These are phyloP conservation scores for Diogma glabrata DNA, from an alignment of 2,888 invertebrate species.

Conservation along the genomic window DNA sequence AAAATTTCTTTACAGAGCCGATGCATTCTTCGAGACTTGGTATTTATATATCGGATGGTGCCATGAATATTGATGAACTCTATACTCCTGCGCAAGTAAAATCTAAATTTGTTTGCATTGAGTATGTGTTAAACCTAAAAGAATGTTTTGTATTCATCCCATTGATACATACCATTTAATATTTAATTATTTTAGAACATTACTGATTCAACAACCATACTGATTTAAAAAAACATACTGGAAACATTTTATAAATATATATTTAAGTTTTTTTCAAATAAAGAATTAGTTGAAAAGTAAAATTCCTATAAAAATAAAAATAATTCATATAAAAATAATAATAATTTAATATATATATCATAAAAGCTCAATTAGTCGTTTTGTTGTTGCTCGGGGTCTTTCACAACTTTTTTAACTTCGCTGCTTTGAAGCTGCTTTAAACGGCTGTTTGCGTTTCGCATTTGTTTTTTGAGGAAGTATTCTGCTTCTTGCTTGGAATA, in stretches of 20 bases:
- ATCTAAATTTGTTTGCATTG: neutral
- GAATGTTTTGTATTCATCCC: neutral
- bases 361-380: neutral
- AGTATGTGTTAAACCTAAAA: neutral
- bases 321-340: too few relatives aligned
- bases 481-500: conserved; percentile 1
- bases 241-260: too few relatives aligned
- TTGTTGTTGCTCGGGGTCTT: neutral
- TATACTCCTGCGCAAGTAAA: neutral
- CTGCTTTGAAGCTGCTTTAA: conserved; percentile 1
- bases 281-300: too few relatives aligned
- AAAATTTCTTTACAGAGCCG: neutral
- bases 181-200: too few relatives aligned
- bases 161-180: too few relatives aligned
- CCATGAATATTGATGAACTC: neutral
- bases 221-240: too few relatives aligned
- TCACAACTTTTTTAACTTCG: neutral
- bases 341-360: neutral
- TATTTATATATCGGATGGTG: neutral
- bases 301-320: too few relatives aligned
- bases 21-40: conserved; percentile 1
- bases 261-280: too few relatives aligned
- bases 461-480: neutral
- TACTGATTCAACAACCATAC: too few relatives aligned
- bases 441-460: neutral